These are phyloP conservation scores for Hormiphora californensis DNA, from an alignment of 37 sponge, comb jelly and placozoan genomes.

Conservation along the genomic window DNA sequence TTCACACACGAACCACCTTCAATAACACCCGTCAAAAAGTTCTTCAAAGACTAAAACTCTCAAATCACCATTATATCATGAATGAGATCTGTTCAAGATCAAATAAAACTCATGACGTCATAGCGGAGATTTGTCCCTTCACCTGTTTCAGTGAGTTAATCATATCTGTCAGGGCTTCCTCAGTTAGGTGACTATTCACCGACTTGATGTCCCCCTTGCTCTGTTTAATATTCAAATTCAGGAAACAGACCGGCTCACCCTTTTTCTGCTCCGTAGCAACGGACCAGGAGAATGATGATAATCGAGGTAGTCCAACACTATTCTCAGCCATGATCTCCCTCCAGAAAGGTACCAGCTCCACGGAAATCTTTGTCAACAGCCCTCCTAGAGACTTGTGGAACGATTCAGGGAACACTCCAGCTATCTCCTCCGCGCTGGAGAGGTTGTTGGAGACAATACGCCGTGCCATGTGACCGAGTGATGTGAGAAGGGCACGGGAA, in stretches of 20 bases:
- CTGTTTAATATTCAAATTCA: not conserved
- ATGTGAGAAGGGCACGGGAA: not conserved
- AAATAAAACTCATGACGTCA: conserved; percentile 34
- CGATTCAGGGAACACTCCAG: not conserved
- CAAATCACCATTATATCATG: too few relatives aligned
- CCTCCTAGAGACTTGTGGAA: not conserved
- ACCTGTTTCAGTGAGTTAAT: not conserved
- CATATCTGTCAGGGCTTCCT: not conserved
- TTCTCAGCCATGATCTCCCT: not conserved
- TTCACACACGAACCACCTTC: too few relatives aligned
- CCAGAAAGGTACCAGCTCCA: conserved; percentile 26
- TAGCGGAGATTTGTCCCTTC: not conserved
- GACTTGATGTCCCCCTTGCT: not conserved
- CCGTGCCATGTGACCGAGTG: not conserved
- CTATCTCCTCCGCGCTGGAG: not conserved
- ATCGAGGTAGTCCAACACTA: not conserved
- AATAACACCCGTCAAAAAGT: too few relatives aligned
- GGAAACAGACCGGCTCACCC: conserved; percentile 7
- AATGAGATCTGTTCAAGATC: too few relatives aligned
- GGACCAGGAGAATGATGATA: conserved; percentile 44
- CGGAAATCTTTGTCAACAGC: conserved; percentile 18
- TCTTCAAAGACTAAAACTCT: too few relatives aligned
- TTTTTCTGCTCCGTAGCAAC: not conserved
- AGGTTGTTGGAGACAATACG: not conserved
- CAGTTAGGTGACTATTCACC: conserved; percentile 14